Evolutionary conservation across 2,797 vertebrate species (phyloP).

Genomic region (Acrossocheilus wenchowensis): DNA sequence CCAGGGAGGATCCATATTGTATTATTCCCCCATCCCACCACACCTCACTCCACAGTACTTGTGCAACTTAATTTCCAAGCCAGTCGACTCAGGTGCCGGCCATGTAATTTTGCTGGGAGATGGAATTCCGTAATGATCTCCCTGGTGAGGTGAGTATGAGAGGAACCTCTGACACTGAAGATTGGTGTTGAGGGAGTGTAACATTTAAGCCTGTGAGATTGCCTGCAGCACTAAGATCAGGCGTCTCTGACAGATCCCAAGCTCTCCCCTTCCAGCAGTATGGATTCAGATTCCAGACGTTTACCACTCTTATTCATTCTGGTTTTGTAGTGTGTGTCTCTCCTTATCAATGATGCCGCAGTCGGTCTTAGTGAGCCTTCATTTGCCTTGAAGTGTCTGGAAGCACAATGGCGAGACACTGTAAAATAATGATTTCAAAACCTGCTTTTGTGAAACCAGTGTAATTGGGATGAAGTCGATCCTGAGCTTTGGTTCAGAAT

Average conservation of each 20-base stretch:
- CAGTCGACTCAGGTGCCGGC: background rate
- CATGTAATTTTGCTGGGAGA: conserved; percentile 57
- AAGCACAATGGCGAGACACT: conserved; percentile 19
- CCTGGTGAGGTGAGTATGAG: conserved; percentile 47
- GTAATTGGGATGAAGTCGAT: conserved; percentile 37
- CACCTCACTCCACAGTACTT: conserved; percentile 24
- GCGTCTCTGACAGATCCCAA: background rate
- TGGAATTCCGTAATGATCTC: conserved; percentile 59
- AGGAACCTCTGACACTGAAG: conserved; percentile 51
- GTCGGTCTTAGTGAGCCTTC: conserved; percentile 1
- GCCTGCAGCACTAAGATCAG: conserved; percentile 42
- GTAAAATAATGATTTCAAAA: conserved; percentile 46
- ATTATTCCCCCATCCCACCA: conserved; percentile 38
- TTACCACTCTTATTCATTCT: conserved; percentile 19
- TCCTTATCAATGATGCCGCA: conserved; percentile 30
- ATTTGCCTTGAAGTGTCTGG: conserved; percentile 23
- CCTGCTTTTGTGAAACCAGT: conserved; percentile 25
- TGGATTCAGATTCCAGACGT: conserved; percentile 28
- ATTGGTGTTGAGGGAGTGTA: conserved; percentile 56
- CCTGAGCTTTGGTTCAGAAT: conserved; percentile 22
- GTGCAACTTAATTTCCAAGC: conserved; percentile 55
- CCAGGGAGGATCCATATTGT: conserved; percentile 41
- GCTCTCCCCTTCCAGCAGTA: conserved; percentile 3
- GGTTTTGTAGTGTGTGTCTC: background rate
- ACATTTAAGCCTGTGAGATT: conserved; percentile 56